Evolutionary conservation across 2,113 vertebrate species (phyloP).

Genomic region (Mugil cephalus): DNA sequence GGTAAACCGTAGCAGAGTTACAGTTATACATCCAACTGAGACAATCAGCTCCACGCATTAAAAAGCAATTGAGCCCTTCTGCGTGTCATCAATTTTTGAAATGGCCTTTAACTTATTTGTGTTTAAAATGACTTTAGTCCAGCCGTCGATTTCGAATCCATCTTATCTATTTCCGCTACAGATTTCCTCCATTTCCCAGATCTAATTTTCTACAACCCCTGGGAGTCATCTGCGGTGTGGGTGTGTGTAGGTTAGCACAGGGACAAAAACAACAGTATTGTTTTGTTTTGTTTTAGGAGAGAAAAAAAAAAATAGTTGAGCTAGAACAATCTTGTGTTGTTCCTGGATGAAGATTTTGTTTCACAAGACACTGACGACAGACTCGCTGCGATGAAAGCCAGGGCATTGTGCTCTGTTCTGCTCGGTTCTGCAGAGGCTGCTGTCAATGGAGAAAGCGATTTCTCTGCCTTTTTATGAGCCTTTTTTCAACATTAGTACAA

Average conservation of each 20-base stretch:
- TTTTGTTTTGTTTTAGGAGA: background rate
- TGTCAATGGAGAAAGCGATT: background rate
- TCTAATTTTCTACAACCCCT: constrained; percentile 31
- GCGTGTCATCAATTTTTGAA: constrained; percentile 26
- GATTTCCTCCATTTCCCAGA: constrained; percentile 40
- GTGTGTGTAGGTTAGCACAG: constrained; percentile 14
- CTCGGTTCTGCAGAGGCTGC: constrained; percentile 3
- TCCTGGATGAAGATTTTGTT: constrained; percentile 34
- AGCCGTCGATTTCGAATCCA: constrained; percentile 10
- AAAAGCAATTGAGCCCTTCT: background rate
- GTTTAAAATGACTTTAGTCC: constrained; percentile 22
- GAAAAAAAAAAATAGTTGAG: background rate
- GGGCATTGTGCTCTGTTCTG: constrained; percentile 2
- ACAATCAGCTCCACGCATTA: background rate
- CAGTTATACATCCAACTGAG: background rate
- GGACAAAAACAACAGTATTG: constrained; percentile 7
- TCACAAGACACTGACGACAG: constrained; percentile 20
- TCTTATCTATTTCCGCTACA: constrained; percentile 29
- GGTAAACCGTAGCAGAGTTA: background rate
- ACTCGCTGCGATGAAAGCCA: constrained; percentile 6
- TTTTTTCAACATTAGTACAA: constrained; percentile 5
- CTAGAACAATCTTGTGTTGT: constrained; percentile 25
- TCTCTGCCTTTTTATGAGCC: background rate
- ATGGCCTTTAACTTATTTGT: background rate
- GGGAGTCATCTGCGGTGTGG: constrained; percentile 16